Evolutionary conservation across 2,113 vertebrate species (phyloP).

Genomic region (Agelaius phoeniceus): DNA sequence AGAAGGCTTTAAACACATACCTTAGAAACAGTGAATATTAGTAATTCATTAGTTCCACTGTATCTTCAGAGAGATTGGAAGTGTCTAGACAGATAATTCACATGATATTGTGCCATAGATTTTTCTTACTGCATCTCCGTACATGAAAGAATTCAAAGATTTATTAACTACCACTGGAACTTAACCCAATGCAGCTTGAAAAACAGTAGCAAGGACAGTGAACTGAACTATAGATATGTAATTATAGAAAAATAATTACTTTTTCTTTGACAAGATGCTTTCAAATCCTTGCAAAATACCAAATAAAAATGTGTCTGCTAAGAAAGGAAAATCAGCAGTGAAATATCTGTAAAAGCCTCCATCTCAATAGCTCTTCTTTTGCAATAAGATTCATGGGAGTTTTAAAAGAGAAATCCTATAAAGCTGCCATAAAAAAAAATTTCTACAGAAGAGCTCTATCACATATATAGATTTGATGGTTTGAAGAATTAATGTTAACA

Average conservation of each 20-base stretch:
- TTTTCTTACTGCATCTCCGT: background rate
- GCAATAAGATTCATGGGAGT: background rate
- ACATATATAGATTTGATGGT: background rate
- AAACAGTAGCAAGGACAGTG: background rate
- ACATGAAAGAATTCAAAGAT: background rate
- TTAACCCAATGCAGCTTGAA: background rate
- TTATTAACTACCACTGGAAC: background rate
- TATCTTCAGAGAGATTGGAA: background rate
- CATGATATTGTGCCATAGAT: background rate
- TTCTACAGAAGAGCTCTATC: background rate
- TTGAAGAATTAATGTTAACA: background rate
- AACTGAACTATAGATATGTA: background rate
- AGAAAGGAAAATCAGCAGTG: background rate
- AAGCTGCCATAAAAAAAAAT: background rate
- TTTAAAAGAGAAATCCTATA: background rate
- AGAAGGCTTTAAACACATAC: background rate
- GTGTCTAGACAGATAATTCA: background rate
- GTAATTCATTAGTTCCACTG: background rate
- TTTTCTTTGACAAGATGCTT: background rate
- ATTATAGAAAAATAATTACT: background rate
- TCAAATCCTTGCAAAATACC: background rate
- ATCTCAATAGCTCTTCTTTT: background rate
- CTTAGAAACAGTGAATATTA: background rate
- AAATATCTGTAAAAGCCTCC: background rate
- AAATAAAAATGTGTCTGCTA: background rate